Evolutionary conservation across 2,888 invertebrate genomes (phyloP).

Genomic region (Polyommatus icarus): DNA sequence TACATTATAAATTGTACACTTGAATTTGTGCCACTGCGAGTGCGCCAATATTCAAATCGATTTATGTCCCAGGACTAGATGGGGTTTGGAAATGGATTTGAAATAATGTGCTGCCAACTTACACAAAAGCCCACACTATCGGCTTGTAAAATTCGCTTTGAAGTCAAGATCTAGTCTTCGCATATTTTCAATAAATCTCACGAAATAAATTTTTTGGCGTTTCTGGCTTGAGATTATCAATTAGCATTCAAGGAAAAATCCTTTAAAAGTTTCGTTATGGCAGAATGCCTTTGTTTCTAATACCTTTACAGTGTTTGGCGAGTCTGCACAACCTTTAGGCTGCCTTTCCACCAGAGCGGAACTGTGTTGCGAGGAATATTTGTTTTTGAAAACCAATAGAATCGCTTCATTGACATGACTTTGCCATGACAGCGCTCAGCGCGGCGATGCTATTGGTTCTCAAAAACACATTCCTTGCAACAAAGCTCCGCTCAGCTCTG

Average conservation of each 20-base stretch:
- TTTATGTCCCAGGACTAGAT: slow-evolving; percentile 8
- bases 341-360: too few species aligned
- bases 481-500: too few species aligned
- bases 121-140: neutral
- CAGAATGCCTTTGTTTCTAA: too few species aligned
- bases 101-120: slow-evolving; percentile 19
- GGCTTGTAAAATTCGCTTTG: neutral
- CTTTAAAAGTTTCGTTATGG: too few species aligned
- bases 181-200: neutral
- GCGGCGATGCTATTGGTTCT: too few species aligned
- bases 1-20: slow-evolving; percentile 15
- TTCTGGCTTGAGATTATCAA: neutral
- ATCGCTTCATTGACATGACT: too few species aligned
- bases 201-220: neutral
- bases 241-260: neutral
- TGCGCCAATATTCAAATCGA: slow-evolving; percentile 15
- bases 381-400: too few species aligned
- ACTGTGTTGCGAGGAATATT: too few species aligned
- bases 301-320: too few species aligned
- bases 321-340: too few species aligned
- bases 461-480: too few species aligned
- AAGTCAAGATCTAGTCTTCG: neutral
- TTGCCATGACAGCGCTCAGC: too few species aligned
- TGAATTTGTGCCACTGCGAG: slow-evolving; percentile 13
- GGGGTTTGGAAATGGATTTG: slow-evolving; percentile 8